Evolutionary conservation across 2,888 invertebrate genomes (phyloP).

Genomic region (Adelognathus sp.): DNA sequence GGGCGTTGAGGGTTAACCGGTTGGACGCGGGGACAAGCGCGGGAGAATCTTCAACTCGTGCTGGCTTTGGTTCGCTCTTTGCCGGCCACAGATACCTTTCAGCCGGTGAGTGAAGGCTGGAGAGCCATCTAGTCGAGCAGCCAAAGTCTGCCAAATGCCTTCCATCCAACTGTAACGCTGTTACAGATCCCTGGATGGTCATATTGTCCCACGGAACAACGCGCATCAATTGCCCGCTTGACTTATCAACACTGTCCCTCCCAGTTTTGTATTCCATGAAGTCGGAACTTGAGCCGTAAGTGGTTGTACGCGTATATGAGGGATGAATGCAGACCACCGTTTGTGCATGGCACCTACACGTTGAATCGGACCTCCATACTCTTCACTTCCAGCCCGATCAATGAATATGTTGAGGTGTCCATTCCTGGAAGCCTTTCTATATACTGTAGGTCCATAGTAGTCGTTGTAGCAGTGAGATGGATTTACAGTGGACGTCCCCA

Average conservation of each 20-base stretch:
- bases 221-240: neutral
- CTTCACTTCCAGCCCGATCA: too few relatives aligned
- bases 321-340: too few relatives aligned
- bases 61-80: neutral
- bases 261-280: neutral
- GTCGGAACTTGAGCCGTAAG: neutral
- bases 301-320: neutral
- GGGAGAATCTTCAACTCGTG: neutral
- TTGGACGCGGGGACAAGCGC: neutral
- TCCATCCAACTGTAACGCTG: neutral
- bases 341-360: too few relatives aligned
- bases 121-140: neutral
- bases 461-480: too few relatives aligned
- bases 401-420: too few relatives aligned
- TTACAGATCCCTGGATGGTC: neutral
- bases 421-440: too few relatives aligned
- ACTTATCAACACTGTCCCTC: neutral
- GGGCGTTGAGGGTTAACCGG: neutral
- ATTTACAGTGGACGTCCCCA: too few relatives aligned
- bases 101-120: too few relatives aligned
- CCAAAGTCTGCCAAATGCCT: neutral
- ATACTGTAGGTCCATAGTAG: too few relatives aligned
- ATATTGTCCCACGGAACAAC: neutral
- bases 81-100: neutral
- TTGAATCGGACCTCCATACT: too few relatives aligned